phyloP scores from a whole-genome alignment of 2,888 invertebrate genomes.

The Erebia ligea region DNA sequence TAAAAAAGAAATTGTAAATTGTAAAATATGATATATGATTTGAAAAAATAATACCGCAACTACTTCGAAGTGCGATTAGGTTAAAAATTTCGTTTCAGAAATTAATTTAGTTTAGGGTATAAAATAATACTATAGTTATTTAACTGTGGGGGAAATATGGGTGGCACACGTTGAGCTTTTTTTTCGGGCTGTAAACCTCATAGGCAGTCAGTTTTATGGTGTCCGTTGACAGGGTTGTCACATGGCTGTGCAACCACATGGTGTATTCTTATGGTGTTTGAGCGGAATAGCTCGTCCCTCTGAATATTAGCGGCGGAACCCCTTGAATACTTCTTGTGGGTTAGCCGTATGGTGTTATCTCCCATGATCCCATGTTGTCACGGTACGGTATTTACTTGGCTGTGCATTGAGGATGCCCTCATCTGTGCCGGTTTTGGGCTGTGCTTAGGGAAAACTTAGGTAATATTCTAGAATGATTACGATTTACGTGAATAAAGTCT shows the following conservation, averaged over 20 bases:
- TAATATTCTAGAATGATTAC: constrained; percentile 17
- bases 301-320: constrained; percentile 42
- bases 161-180: constrained; percentile 27
- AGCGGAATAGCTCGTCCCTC: constrained; percentile 19
- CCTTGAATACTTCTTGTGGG: constrained; percentile 45
- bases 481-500: constrained; percentile 39
- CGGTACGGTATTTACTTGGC: constrained; percentile 38
- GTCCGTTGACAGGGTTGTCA: constrained; percentile 36
- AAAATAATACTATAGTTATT: background rate
- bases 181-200: constrained; percentile 30
- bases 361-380: constrained; percentile 37
- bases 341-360: constrained; percentile 44
- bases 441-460: constrained; percentile 39
- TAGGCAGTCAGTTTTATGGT: constrained; percentile 40
- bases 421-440: constrained; percentile 39
- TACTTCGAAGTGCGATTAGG: background rate
- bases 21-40: constrained; percentile 8
- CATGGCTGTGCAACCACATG: constrained; percentile 31
- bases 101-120: constrained; percentile 12
- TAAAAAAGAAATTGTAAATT: background rate
- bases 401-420: constrained; percentile 37
- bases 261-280: constrained; percentile 38
- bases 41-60: background rate
- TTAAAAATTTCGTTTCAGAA: constrained; percentile 35
- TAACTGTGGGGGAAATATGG: constrained; percentile 12